Evolutionary conservation across 2,888 invertebrate genomes (phyloP), one percentile per base, ranked within the genome.

Genomic region (Chloroclysta siterata): DNA sequence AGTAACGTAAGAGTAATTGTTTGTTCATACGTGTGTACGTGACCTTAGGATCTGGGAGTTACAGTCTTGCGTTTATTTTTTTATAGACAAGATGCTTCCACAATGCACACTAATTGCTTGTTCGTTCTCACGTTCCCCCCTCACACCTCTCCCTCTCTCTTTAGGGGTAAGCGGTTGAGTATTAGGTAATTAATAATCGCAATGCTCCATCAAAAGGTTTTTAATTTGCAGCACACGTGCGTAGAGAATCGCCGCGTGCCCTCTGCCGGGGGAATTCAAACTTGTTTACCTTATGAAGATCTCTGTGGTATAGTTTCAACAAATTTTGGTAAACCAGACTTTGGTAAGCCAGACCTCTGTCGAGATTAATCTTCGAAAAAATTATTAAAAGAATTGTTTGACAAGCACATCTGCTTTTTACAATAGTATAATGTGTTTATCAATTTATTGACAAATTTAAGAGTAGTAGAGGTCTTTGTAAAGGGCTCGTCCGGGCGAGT

Each of bases 171-270:
- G 51, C 41, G 60, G 22, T 13, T 72, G 71, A 79, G 81, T 76
- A 78, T 78, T 73, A 80, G 79, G 82, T 89, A 84, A 89, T 88
- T 88, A 89, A 89, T 87, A 87, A 83, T 82, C 81, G 79, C 78
- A 75, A 73, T 68, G 77, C 75, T 77, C 56, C 58, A 58, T 65
- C 62, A 80, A 88, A 88, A 87, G 85, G 85, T 85, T 89, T 90
- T 89, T 88, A 90, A 90, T 91, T 92, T 87, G 84, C 82, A 73
- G 69, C 75, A 80, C 91, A 89, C 91, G 91, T 89, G 91, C 89
- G 77, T 77, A 76, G 62, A 88, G 85, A 87, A 88, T 84, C 83
- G 85, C 72, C 89, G 87, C 90, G 92, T 88, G 75, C 69, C 64
- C 42, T 48, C 56, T 57, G 56, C 14, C 50, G n/a, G 53, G 70